These are phyloP conservation scores for Solen grandis DNA, from an alignment of 1,140 invertebrate genomes.

Conservation along the genomic window DNA sequence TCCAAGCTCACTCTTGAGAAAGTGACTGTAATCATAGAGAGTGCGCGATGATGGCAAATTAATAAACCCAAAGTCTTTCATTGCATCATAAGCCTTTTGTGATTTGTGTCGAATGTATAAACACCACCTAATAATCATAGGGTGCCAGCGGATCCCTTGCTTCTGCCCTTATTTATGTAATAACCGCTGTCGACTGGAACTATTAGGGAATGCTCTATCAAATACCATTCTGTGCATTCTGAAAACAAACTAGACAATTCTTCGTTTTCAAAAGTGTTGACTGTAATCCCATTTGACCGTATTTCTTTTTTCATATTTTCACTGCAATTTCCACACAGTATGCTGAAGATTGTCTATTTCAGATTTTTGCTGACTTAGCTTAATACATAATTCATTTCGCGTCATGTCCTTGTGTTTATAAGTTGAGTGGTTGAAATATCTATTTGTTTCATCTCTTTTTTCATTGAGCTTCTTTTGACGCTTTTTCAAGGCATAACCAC, in stretches of 20 bases:
- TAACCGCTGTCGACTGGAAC: neutral
- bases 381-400: neutral
- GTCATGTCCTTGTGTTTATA: too few species aligned
- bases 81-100: constrained; percentile 49
- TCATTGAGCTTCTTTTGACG: neutral
- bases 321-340: neutral
- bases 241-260: constrained; percentile 13
- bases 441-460: neutral
- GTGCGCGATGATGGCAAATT: constrained; percentile 43
- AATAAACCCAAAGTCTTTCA: constrained; percentile 55
- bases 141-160: constrained; percentile 57
- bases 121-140: constrained; percentile 60
- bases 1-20: constrained; percentile 48
- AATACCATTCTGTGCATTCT: neutral
- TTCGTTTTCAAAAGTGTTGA: neutral
- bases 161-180: constrained; percentile 37
- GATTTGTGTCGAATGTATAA: constrained; percentile 44
- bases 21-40: constrained; percentile 58
- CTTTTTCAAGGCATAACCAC: neutral
- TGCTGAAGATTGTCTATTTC: constrained; percentile 1
- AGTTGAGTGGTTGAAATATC: too few species aligned
- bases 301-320: neutral
- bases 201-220: constrained; percentile 29
- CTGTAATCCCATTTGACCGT: neutral
- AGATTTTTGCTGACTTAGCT: constrained; percentile 11